Base-by-base conservation (phyloP, 1,140 invertebrate genomes). In the Grapholita molesta region DNA sequence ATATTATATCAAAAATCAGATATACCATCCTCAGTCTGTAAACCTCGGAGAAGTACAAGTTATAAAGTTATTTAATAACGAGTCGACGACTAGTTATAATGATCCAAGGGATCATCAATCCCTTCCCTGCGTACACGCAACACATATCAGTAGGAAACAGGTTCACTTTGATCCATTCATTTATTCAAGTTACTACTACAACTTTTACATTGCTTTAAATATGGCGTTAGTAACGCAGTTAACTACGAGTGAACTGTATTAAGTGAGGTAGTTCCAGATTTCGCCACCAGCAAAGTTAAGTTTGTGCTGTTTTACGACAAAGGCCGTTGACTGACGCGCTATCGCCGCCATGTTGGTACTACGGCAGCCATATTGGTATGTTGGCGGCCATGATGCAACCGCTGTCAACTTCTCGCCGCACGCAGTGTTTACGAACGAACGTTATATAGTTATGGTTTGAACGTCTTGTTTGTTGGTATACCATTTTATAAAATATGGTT, bases 291-390 rank as follows among this genome's bases (percentile, higher is more conserved):
- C n/a, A 28, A 28, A 28, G 55, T 28, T 28, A 28, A 15, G 3
- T 32, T 61, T 61, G 55, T 61, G 25, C 6, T 61, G 55, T 77
- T 78, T 76, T 73, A 70, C 42, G 53, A 66, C 74, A 79, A 76
- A 88, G 85, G 85, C 82, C 87, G 77, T 89, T 89, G 85, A 88
- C 85, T 85, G 76, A 76, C 75, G 71, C 70, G 68, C 35, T 23
- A 38, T 21, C 30, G 68, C 67, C 25, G 64, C 48, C 42, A 35
- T 57, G n/a, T 68, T 68, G 32, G 48, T 61, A 28, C 55, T 24
- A 24, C 53, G 55, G 69, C 76, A 71, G 72, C 57, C 74, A 78
- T 78, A 72, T 77, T 75, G 69, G 64, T 68, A 80, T 80, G 72
- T 82, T 84, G 83, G 69, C 70, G 69, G 38, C 68, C 70, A 73